phyloP scores from a whole-genome alignment of 2,888 invertebrate species.

The Agrotis segetum region DNA sequence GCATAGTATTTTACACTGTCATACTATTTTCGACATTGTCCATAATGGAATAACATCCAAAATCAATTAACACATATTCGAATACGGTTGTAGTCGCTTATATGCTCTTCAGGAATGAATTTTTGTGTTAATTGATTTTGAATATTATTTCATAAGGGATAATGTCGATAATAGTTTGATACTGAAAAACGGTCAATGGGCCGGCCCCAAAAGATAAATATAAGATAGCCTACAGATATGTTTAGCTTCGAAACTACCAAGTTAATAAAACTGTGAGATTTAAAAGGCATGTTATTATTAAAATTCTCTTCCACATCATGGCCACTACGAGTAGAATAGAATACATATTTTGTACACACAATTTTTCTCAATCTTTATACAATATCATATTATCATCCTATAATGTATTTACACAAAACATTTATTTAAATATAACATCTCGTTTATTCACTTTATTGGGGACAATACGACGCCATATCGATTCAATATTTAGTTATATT shows the following conservation, averaged over 20 bases:
- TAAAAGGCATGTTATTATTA: conserved; percentile 37
- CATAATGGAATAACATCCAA: too few species aligned
- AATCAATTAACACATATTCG: too few species aligned
- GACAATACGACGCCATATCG: conserved; percentile 57
- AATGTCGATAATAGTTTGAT: too few species aligned
- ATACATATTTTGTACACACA: conserved; percentile 63
- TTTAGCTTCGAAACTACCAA: conserved; percentile 26
- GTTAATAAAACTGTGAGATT: conserved; percentile 61
- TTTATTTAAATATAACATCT: conserved; percentile 68
- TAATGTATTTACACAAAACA: conserved; percentile 66
- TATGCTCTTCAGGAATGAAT: too few species aligned
- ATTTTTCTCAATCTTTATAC: conserved; percentile 50
- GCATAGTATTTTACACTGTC: too few species aligned
- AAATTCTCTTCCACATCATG: conserved; percentile 31
- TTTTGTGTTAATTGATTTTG: too few species aligned
- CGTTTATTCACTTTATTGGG: conserved; percentile 56
- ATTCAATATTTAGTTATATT: conserved; percentile 59
- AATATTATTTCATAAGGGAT: too few species aligned
- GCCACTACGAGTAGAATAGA: conserved; percentile 48
- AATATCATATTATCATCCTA: conserved; percentile 26
- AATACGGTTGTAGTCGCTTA: too few species aligned
- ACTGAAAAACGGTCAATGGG: too few species aligned
- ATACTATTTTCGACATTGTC: too few species aligned
- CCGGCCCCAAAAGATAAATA: conserved; percentile 7
- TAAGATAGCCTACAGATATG: conserved; percentile 44